Evolutionary conservation across 2,888 invertebrate genomes (phyloP).

Genomic region (Andricus quercusramuli): DNA sequence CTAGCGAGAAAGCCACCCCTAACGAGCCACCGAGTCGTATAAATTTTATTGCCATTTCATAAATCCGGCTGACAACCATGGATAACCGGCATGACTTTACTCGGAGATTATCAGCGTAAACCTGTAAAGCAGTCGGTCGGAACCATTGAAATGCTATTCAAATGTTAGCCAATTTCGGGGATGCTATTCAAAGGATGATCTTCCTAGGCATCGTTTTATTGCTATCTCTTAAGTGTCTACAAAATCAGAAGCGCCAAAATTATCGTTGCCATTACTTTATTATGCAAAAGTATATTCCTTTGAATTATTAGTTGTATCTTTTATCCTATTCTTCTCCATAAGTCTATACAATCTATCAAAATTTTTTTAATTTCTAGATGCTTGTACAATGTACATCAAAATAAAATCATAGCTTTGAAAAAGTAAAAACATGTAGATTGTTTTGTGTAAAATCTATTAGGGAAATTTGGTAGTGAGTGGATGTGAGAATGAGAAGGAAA

Average conservation of each 20-base stretch:
- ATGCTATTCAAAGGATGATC: conserved; percentile 40
- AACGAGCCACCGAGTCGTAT: conserved; percentile 72
- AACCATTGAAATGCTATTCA: conserved; percentile 41
- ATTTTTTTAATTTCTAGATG: background rate
- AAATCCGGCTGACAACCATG: conserved; percentile 63
- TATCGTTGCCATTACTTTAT: background rate
- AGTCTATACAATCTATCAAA: background rate
- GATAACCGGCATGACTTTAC: conserved; percentile 61
- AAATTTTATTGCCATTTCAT: conserved; percentile 74
- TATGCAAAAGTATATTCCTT: background rate
- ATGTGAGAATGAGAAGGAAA: conserved; percentile 48
- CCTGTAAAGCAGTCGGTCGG: conserved; percentile 39
- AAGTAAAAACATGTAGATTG: background rate
- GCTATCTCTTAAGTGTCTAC: conserved; percentile 23
- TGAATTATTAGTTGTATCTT: background rate
- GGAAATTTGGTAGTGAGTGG: conserved; percentile 17
- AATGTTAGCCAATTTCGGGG: conserved; percentile 40
- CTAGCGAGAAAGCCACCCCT: conserved; percentile 64
- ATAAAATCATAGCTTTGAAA: background rate
- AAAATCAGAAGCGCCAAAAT: conserved; percentile 10
- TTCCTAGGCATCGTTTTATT: conserved; percentile 34
- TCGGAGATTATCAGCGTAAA: conserved; percentile 62
- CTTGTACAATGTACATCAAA: background rate
- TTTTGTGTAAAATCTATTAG: conserved; percentile 33
- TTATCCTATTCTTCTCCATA: background rate